phyloP scores from a whole-genome alignment of 1,140 invertebrate species.

The Elymnias hypermnestra region DNA sequence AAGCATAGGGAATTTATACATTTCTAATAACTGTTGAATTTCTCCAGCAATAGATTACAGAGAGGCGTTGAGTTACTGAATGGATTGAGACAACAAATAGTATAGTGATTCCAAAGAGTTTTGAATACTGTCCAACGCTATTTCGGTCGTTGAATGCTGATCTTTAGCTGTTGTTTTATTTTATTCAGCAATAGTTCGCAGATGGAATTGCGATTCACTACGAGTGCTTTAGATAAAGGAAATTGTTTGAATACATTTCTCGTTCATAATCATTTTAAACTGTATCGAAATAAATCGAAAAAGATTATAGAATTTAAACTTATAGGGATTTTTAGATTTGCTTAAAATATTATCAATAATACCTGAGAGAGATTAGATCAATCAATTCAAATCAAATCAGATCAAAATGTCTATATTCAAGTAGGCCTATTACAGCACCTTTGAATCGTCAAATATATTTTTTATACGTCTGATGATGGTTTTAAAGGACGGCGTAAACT shows the following conservation, averaged over 20 bases:
- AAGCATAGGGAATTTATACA: slow-evolving; percentile 36
- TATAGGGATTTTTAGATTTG: too few relatives aligned
- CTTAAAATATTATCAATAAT: too few relatives aligned
- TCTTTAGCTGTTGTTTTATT: slow-evolving; percentile 58
- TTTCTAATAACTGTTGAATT: slow-evolving; percentile 34
- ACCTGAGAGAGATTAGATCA: too few relatives aligned
- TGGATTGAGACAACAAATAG: slow-evolving; percentile 64
- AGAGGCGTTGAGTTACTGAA: slow-evolving; percentile 65
- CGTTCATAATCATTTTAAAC: too few relatives aligned
- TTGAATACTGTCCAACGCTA: slow-evolving; percentile 71
- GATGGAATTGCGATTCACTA: slow-evolving; percentile 45
- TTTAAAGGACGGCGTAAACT: too few relatives aligned
- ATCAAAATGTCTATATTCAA: too few relatives aligned
- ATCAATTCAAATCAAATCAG: too few relatives aligned
- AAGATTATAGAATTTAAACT: too few relatives aligned
- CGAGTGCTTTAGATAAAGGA: slow-evolving; percentile 29
- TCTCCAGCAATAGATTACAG: slow-evolving; percentile 47
- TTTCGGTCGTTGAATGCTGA: slow-evolving; percentile 62
- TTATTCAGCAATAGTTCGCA: slow-evolving; percentile 39
- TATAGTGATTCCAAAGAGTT: slow-evolving; percentile 68
- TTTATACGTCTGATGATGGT: too few relatives aligned
- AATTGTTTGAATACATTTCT: too few relatives aligned
- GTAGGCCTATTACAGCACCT: too few relatives aligned
- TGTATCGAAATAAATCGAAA: background rate
- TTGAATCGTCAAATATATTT: too few relatives aligned